Evolutionary conservation across 1,140 invertebrate genomes (phyloP).

Genomic region (Popillia japonica): DNA sequence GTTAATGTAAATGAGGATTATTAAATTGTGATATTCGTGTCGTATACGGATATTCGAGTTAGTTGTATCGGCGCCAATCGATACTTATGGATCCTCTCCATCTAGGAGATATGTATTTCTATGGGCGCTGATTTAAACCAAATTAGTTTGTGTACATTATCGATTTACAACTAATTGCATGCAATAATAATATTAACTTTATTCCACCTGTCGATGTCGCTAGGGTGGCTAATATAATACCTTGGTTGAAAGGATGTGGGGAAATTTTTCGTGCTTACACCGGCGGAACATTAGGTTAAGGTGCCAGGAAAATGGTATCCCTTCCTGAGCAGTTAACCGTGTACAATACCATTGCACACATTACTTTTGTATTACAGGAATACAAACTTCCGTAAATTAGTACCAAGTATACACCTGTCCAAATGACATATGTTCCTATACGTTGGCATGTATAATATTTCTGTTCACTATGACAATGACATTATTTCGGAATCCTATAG

Average conservation of each 20-base stretch:
- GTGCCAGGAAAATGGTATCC: slow-evolving; percentile 5
- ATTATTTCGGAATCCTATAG: too few species aligned
- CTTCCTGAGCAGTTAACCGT: neutral
- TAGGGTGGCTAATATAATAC: neutral
- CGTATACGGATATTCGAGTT: too few species aligned
- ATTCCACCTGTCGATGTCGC: neutral
- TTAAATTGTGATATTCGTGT: too few species aligned
- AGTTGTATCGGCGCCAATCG: too few species aligned
- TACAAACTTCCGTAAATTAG: slow-evolving; percentile 3
- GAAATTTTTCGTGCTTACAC: neutral
- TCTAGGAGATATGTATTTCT: neutral
- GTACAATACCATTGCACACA: neutral
- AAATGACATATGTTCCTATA: neutral
- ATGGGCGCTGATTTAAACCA: neutral
- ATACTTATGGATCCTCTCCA: neutral
- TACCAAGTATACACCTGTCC: neutral
- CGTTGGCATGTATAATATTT: neutral
- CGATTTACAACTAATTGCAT: neutral
- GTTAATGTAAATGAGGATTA: too few species aligned
- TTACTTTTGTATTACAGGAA: neutral
- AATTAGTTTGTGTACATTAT: neutral
- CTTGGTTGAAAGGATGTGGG: neutral
- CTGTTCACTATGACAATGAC: too few species aligned
- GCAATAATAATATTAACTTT: neutral
- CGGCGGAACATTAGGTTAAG: neutral